Evolutionary conservation across 2,797 vertebrate genomes (phyloP).

Genomic region (Karalla daura): DNA sequence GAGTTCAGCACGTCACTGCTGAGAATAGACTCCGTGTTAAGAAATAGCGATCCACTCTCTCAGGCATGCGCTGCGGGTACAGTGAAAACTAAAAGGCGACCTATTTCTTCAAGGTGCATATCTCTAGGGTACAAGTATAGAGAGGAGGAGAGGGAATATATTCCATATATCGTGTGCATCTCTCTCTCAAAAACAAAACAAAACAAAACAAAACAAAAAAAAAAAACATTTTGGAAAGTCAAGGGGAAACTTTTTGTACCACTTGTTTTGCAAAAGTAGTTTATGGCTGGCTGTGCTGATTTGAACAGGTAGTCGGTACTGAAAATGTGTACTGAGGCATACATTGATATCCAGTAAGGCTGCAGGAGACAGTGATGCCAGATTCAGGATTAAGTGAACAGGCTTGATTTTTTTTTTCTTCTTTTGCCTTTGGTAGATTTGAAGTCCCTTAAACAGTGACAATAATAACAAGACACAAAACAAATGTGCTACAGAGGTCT

Average conservation of each 20-base stretch:
- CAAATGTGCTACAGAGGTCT: constrained; percentile 62
- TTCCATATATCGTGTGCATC: constrained; percentile 43
- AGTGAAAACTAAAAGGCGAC: constrained; percentile 64
- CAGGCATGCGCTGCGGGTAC: constrained; percentile 50
- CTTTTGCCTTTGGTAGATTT: constrained; percentile 63
- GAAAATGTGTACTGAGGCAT: constrained; percentile 23
- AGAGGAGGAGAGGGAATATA: constrained; percentile 47
- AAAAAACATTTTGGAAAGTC: constrained; percentile 52
- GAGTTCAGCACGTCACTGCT: constrained; percentile 57
- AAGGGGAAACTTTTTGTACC: constrained; percentile 66
- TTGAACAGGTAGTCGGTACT: constrained; percentile 35
- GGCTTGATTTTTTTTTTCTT: constrained; percentile 30
- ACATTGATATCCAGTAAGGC: constrained; percentile 35
- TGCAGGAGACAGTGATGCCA: constrained; percentile 42
- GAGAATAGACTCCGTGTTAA: constrained; percentile 64
- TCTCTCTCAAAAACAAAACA: too few species aligned
- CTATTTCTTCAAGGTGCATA: constrained; percentile 72
- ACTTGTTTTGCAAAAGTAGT: constrained; percentile 47
- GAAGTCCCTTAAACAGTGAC: constrained; percentile 64
- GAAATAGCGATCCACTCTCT: constrained; percentile 56
- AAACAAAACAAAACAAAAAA: too few species aligned
- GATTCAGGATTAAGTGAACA: constrained; percentile 23
- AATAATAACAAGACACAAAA: constrained; percentile 46
- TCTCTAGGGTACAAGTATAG: constrained; percentile 56
- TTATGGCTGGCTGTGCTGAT: constrained; percentile 36